Evolutionary conservation across 2,113 vertebrate genomes (phyloP), one percentile per base, ranked within the genome.

Genomic region (Rhynchopsitta pachyrhyncha): DNA sequence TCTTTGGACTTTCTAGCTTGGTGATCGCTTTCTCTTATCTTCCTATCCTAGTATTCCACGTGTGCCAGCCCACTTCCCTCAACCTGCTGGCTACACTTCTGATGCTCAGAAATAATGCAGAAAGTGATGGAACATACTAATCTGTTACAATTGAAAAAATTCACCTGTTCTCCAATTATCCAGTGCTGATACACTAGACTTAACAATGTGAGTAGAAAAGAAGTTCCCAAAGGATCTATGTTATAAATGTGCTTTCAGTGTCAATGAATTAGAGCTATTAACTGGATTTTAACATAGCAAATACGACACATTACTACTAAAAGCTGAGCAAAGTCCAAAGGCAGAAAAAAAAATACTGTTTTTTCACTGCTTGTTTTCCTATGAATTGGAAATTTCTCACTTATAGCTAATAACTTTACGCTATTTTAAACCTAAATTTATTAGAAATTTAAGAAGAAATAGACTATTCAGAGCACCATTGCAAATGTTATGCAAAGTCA

Each of bases 341-440:
- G 44, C 76, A 93, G 29, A 33, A 3, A 62, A 89, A 91, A 82
- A 71, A 63, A 7, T 1, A 5, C 0, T 0, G 14, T 28, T 46
- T 91, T 91, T 89, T 86, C 39, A 69, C 22, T 81, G 41, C 53
- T 74, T 84, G 17, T 66, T 91, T 93, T 81, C 66, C 49, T 62
- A 75, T 64, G 20, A 27, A 64, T 47, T 77, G 33, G 29, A 73
- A 91, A 76, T 62, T 19, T 60, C 60, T 77, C 77, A 67, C 13
- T 92, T 66, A 55, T 29, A 39, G 9, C 7, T 52, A 84, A 47
- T 49, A 84, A 74, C 18, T 53, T 76, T 24, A 79, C 15, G 39
- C 17, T 64, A 47, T 73, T 94, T 93, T 60, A 93, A 94, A 93
- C 44, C 3, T 33, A 80, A 82, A 85, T 84, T 87, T 83, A 67